Evolutionary conservation across 1,140 invertebrate genomes (phyloP).

Genomic region (Aplysia californica): DNA sequence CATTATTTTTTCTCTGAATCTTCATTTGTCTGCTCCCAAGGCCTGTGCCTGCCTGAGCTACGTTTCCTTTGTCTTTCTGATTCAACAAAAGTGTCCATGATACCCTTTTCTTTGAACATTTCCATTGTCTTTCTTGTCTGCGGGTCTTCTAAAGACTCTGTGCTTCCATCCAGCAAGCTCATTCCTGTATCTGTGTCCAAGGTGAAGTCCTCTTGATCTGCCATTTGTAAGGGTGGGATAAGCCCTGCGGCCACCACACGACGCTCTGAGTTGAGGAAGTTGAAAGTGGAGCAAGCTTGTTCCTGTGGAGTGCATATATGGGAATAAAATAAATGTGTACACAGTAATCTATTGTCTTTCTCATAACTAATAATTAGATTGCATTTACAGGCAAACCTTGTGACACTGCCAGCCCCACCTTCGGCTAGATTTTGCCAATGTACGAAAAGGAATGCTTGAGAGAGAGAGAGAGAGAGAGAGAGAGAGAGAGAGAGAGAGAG

Average conservation of each 20-base stretch:
- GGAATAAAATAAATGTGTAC: background rate
- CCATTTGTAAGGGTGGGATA: constrained; percentile 74
- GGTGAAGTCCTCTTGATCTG: background rate
- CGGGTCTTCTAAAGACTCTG: background rate
- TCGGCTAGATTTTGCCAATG: background rate
- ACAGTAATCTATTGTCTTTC: background rate
- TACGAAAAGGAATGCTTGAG: background rate
- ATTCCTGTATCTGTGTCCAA: background rate
- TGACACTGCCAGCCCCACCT: background rate
- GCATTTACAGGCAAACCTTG: background rate
- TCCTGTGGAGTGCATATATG: constrained; percentile 63
- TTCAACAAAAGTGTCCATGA: no score
- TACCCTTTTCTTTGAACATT: background rate
- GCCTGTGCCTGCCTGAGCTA: no score
- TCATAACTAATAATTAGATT: no score
- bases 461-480: background rate
- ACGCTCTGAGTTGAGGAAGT: constrained; percentile 83
- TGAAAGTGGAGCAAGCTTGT: constrained; percentile 84
- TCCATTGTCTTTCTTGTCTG: background rate
- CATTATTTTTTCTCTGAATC: no score
- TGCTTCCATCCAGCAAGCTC: background rate
- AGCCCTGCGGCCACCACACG: constrained; percentile 82
- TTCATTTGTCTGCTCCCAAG: no score
- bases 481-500: no score
- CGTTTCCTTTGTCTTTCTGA: no score